Base-by-base conservation (phyloP, 2,113 vertebrate species). In the Loxodonta africana region DNA sequence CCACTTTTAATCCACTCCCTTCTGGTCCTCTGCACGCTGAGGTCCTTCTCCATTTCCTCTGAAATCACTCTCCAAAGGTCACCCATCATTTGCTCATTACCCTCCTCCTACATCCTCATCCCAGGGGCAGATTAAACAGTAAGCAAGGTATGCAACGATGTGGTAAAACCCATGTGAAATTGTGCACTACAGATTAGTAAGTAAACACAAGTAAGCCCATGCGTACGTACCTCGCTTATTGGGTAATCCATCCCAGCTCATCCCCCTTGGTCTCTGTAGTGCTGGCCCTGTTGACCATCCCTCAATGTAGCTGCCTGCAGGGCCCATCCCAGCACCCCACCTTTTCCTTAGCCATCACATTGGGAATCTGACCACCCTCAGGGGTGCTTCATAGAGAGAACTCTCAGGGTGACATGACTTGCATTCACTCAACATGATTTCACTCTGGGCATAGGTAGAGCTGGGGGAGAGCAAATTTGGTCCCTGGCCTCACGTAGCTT, bases 371-470 rank as follows among this genome's bases (percentile, higher is more conserved):
- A 63, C 6, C 33, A 2, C 57, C 25, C 25, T 33, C 0, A 0
- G 30, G 12, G 26, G 11, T 23, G 4, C 57, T 60, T 48, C 63
- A 30, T n/a, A 8, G 1, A 17, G 5, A 65, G 76, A 46, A 57
- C 5, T 6, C 3, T 88, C 28, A 37, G 73, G 57, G 10, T 8
- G 26, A 8, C 9, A 6, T 46, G 23, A 4, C 65, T 30, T 67
- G 67, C 71, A 26, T 60, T 71, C 44, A 8, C 30, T 21, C 18
- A 25, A 2, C 37, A 57, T 6, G 20, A 28, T n/a, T 65, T 8
- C 2, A 0, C 28, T 14, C 60, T 18, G 33, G 46, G 25, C 9
- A 20, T 11, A 7, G 73, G 0, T 11, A 10, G 0, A n/a, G 17
- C 9, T 0, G 12, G 33, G 2, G 9, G 23, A 0, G 5, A 11